Base-by-base conservation (phyloP, 1,140 invertebrate species). In the Thaumetopoea pityocampa region DNA sequence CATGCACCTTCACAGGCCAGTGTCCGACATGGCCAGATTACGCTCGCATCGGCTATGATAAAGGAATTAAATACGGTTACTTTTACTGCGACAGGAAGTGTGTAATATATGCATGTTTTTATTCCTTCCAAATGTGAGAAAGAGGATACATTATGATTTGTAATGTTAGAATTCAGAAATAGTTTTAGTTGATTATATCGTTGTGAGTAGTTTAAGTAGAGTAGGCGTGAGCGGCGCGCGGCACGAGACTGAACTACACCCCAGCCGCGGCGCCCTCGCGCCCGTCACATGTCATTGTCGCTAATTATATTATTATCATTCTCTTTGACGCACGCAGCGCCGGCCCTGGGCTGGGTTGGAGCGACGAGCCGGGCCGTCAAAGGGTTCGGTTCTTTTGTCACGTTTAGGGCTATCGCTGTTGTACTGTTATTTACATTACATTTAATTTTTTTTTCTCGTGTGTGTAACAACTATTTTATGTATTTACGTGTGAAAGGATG, bases 181-280 rank as follows among this genome's bases (percentile, higher is more conserved):
- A 80, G 72, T 72, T 80, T 79, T 80, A 80, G 76, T 80, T 80
- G 65, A 70, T 74, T 77, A 61, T 80, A 74, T 80, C 68, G 70
- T 79, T 79, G 71, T 73, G 71, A 74, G 55, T 65, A 66, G 53
- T 59, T 73, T 77, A 78, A 74, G 68, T 72, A 66, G 52, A 47
- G 58, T 44, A 51, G 54, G 58, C 65, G 70, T 63, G 64, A 55
- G 65, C 51, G 62, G 50, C 58, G 67, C 56, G 63, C 58, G 71
- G 72, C 57, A 28, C 61, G 74, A 77, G 78, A 82, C 78, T 82
- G 78, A 81, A 79, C 60, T 79, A 79, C 78, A 82, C 71, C 70
- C 55, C 59, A 62, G 74, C 72, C 67, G 67, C 45, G 45, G 57
- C 55, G 58, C 64, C 60, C 51, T 40, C 65, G 67, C 64, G 45